Evolutionary conservation across 2,888 invertebrate genomes (phyloP), one percentile per base, ranked within the genome.

Genomic region (Nemurella pictetii): DNA sequence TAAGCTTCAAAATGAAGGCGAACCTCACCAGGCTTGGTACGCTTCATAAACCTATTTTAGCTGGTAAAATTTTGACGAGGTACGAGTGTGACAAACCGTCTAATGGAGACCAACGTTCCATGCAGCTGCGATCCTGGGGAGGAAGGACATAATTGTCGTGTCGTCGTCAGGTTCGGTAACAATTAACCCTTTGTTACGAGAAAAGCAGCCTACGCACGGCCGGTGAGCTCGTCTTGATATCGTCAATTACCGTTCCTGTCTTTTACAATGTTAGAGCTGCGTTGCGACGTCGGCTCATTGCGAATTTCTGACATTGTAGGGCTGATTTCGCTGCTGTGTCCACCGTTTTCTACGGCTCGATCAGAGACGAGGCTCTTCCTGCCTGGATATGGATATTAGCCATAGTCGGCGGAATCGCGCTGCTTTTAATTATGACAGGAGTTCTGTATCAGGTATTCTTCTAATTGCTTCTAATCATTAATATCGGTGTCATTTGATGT

Each of bases 41-140:
- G 87, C 84, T 84, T 85, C 80, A 35, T 35, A 30, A 27, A 72
- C 81, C 84, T 73, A n/a, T n/a, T n/a, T n/a, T n/a, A n/a, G n/a
- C n/a, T n/a, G n/a, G n/a, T n/a, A n/a, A n/a, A n/a, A n/a, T n/a
- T n/a, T n/a, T n/a, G n/a, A n/a, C n/a, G n/a, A n/a, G n/a, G n/a
- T n/a, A n/a, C n/a, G n/a, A n/a, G n/a, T n/a, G n/a, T n/a, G n/a
- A n/a, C n/a, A n/a, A n/a, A n/a, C n/a, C n/a, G n/a, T n/a, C n/a
- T n/a, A n/a, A n/a, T n/a, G n/a, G n/a, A n/a, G n/a, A n/a, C n/a
- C n/a, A n/a, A n/a, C n/a, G n/a, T n/a, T n/a, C n/a, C n/a, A n/a
- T n/a, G n/a, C 89, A 7, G 88, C 89, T 12, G 86, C 89, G n/a
- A 89, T 87, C 80, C 87, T 92, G 0, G 91, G 91, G 1, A 89